Conservation (phyloP, 2,888 invertebrate species). For the Cenopis cana region DNA sequence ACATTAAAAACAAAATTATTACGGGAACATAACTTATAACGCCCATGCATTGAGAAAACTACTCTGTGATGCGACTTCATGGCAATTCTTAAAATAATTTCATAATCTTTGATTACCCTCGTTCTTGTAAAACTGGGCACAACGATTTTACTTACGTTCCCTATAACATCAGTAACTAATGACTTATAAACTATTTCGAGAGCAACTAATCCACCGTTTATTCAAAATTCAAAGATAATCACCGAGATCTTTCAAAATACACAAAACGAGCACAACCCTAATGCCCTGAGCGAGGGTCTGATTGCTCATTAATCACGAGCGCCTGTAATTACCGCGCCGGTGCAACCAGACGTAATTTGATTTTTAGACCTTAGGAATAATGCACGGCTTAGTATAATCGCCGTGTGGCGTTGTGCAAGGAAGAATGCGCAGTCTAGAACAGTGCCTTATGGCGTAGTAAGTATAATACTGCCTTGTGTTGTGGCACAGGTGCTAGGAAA, state of each 20-base stretch:
- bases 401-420: constrained; percentile 3
- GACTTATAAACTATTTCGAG: constrained; percentile 7
- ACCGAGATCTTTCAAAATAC: constrained; percentile 54
- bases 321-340: constrained; percentile 77
- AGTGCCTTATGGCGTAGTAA: too few species aligned
- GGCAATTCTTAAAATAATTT: too few species aligned
- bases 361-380: constrained; percentile 73
- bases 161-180: not conserved
- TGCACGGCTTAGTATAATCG: constrained; percentile 52
- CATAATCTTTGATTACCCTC: too few species aligned
- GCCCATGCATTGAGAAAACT: too few species aligned
- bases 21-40: too few species aligned
- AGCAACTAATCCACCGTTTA: constrained; percentile 23
- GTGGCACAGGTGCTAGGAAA: not conserved
- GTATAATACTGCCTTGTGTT: too few species aligned
- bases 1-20: too few species aligned
- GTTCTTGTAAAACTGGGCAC: too few species aligned
- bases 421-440: not conserved
- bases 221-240: constrained; percentile 47
- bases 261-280: constrained; percentile 62
- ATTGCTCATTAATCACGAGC: constrained; percentile 81
- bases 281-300: constrained; percentile 64
- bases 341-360: constrained; percentile 69
- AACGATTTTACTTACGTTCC: not conserved
- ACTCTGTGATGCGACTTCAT: too few species aligned